Percentiles rank a stretch among this genome's conserved stretches.
Evolutionary conservation across 2,797 vertebrate genomes (phyloP).

Genomic region (Paedocypris micromegethes): DNA sequence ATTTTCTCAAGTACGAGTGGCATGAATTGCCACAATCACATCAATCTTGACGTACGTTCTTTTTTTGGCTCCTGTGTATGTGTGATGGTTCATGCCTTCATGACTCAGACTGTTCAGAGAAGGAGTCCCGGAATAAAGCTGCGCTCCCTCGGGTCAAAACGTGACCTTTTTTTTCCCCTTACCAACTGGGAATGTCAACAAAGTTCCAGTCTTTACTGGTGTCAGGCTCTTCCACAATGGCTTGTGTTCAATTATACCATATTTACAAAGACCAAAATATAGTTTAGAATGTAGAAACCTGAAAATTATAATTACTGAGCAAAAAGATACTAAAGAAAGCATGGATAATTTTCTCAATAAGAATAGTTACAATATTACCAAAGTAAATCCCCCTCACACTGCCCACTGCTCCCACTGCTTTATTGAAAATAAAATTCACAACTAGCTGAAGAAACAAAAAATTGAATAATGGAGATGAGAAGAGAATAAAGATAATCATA

Average conservation of each 20-base stretch:
- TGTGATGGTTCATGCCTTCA: constrained; percentile 32
- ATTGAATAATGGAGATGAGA: no score
- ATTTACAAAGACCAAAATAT: neutral
- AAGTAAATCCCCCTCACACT: no score
- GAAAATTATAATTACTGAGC: no score
- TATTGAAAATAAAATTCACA: no score
- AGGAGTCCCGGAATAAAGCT: constrained; percentile 49
- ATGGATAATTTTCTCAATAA: no score
- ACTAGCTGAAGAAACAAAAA: no score
- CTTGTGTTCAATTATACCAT: neutral
- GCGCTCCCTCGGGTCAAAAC: constrained; percentile 34
- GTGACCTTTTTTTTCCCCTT: constrained; percentile 25
- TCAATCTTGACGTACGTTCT: constrained; percentile 12
- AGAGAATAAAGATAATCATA: no score
- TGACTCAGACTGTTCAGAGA: constrained; percentile 47
- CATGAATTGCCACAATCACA: neutral
- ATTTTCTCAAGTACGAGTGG: no score
- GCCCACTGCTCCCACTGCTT: no score
- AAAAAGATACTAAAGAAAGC: no score
- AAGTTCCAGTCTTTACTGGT: constrained; percentile 27
- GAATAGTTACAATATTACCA: no score
- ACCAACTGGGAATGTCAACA: constrained; percentile 40
- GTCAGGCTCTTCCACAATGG: constrained; percentile 6
- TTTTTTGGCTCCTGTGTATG: constrained; percentile 10
- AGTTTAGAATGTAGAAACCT: neutral